A percentile compares a stretch with the other conserved stretches of the same genome.
Evolutionary conservation across 1,140 invertebrate genomes (phyloP).

Genomic region (Apis florea): DNA sequence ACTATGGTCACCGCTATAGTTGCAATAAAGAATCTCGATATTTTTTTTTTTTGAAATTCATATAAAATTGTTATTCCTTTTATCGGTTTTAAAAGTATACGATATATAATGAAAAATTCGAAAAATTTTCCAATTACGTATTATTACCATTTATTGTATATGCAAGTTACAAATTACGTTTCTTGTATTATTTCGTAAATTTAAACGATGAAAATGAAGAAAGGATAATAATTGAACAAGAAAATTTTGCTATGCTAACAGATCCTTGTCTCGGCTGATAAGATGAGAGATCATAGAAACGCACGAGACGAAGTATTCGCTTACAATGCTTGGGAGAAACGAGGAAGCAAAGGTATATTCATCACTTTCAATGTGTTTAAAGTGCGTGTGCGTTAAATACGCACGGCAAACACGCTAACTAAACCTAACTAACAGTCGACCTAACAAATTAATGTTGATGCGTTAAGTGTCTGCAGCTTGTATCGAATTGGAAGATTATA

Average conservation of each 20-base stretch:
- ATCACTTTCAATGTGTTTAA: constrained; percentile 68
- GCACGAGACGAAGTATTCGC: too few species aligned
- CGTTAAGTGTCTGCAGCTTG: constrained; percentile 56
- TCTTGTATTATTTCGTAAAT: background rate
- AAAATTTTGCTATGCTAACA: background rate
- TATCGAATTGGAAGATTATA: constrained; percentile 34
- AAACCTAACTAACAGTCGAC: constrained; percentile 51
- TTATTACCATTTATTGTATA: too few species aligned
- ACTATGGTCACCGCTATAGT: too few species aligned
- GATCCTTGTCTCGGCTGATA: background rate
- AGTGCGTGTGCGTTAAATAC: constrained; percentile 64
- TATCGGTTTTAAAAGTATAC: too few species aligned
- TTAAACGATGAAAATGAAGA: background rate
- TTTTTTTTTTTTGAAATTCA: too few species aligned
- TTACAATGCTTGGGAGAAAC: background rate
- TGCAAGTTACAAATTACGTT: background rate
- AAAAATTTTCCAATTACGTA: too few species aligned
- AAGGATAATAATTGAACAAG: background rate
- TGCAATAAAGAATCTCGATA: background rate
- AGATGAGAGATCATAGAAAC: background rate
- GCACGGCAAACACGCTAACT: constrained; percentile 61
- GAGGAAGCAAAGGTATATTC: constrained; percentile 48
- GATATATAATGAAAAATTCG: too few species aligned
- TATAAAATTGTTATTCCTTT: too few species aligned
- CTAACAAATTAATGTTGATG: constrained; percentile 71